A percentile compares a stretch with the other conserved stretches of the same genome.
These are phyloP conservation scores for Macquaria australasica DNA, from an alignment of 2,113 vertebrate species.

Conservation along the genomic window DNA sequence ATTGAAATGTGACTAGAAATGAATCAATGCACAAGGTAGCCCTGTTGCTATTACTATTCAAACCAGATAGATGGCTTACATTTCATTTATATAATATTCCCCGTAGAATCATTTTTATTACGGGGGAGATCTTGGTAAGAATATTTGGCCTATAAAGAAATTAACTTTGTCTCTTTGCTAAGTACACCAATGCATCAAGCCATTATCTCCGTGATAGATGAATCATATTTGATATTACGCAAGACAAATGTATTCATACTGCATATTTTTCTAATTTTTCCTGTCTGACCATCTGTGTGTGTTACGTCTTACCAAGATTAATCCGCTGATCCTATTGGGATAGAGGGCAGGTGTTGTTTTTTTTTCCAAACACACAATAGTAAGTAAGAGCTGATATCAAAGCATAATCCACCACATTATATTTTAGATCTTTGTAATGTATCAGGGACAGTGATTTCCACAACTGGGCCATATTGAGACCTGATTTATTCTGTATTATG, in stretches of 20 bases:
- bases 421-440: slow-evolving; percentile 87
- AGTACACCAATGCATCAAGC: slow-evolving; percentile 89
- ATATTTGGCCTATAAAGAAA: slow-evolving; percentile 87
- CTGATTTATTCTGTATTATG: slow-evolving; percentile 76
- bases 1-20: slow-evolving; percentile 70
- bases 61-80: slow-evolving; percentile 79
- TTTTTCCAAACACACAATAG: slow-evolving; percentile 82
- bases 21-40: slow-evolving; percentile 67
- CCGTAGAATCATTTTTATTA: slow-evolving; percentile 84
- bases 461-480: slow-evolving; percentile 73
- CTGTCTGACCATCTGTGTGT: slow-evolving; percentile 94
- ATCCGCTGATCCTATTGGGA: slow-evolving; percentile 90
- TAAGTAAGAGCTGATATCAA: slow-evolving; percentile 89
- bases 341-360: slow-evolving; percentile 90
- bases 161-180: slow-evolving; percentile 88
- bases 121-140: slow-evolving; percentile 74
- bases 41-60: slow-evolving; percentile 80
- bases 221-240: slow-evolving; percentile 90
- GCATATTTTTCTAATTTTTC: slow-evolving; percentile 95
- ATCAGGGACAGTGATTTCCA: slow-evolving; percentile 82
- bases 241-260: slow-evolving; percentile 92
- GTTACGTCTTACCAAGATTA: slow-evolving; percentile 93
- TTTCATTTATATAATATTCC: slow-evolving; percentile 87
- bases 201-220: slow-evolving; percentile 89
- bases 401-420: slow-evolving; percentile 88